Evolutionary conservation across 2,888 invertebrate genomes (phyloP), one percentile per base, ranked within the genome.

Genomic region (Sphaerophoria rueppellii): DNA sequence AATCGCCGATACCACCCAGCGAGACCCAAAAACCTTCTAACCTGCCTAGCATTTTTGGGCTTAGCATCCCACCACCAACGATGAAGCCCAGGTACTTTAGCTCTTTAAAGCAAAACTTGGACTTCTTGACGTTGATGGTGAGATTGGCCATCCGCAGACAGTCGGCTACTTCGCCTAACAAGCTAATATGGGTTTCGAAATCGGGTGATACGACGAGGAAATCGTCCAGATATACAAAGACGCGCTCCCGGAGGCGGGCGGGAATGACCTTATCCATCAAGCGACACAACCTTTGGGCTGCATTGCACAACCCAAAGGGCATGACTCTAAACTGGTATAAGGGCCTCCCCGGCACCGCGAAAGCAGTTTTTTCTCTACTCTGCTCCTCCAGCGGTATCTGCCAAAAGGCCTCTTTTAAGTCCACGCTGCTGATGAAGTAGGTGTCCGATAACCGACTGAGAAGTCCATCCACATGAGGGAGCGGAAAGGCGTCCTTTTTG

Each of bases 11-110:
- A 24, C 24, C 24, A 24, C 24, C 24, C 24, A 24, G 24, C 24
- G 24, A 24, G 24, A 24, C 79, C 65, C 55, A 86, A 73, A 6
- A 83, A 60, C 16, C 87, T 80, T 69, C 0, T 70, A 40, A 1
- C 65, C 35, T 43, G 86, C 7, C 50, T 82, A 6, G 70, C 54
- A 0, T 78, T 40, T 9, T 75, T 50, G 24, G 24, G 24, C 24
- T 24, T 24, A 24, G 24, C 24, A 24, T 24, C 24, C 24, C 24
- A 24, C 24, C 24, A 24, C 24, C 24, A 24, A 24, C 24, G 24
- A 24, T 24, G 24, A 24, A 24, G 24, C 24, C 24, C 24, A 24
- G 24, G 24, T 24, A 24, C 24, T 24, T 24, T 24, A 24, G 24
- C 24, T 24, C 24, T 24, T 24, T 24, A 24, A 24, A 24, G 24